Percentiles rank a stretch among this genome's conserved stretches.
These are phyloP conservation scores for Pygoscelis antarcticus DNA, from an alignment of 2,113 vertebrate species.

Conservation along the genomic window DNA sequence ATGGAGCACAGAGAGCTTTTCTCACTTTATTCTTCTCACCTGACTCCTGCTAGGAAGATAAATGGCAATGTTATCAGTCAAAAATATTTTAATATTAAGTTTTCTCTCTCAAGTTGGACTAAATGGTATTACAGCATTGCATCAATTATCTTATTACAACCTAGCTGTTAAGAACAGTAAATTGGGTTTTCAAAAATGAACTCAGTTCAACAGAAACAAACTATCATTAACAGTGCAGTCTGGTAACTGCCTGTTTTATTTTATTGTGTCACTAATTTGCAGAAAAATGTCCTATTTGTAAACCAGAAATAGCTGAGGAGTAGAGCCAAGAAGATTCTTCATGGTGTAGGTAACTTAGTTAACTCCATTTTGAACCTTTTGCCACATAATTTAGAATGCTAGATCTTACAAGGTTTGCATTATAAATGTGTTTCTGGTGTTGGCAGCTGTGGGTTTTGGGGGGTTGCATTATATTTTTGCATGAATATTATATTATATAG, in stretches of 20 bases:
- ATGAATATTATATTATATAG: background rate
- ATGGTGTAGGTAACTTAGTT: background rate
- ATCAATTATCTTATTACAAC: background rate
- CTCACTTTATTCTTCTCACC: background rate
- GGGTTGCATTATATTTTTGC: background rate
- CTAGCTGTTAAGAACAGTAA: background rate
- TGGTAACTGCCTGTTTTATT: background rate
- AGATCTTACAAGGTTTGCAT: background rate
- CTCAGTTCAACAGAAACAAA: background rate
- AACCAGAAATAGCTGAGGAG: background rate
- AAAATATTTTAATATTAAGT: constrained; percentile 9
- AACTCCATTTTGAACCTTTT: background rate
- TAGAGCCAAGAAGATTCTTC: background rate
- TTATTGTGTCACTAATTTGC: background rate
- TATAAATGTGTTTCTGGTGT: background rate
- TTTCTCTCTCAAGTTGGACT: background rate
- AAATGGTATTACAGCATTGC: background rate
- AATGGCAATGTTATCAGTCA: constrained; percentile 38
- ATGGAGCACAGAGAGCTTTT: background rate
- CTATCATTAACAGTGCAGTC: background rate
- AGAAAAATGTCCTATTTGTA: background rate
- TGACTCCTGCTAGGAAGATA: background rate
- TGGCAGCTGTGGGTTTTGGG: background rate
- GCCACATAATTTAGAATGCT: background rate
- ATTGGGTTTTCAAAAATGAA: background rate